Conservation (phyloP, 2,888 invertebrate genomes). For the Schizotus pectinicornis region DNA sequence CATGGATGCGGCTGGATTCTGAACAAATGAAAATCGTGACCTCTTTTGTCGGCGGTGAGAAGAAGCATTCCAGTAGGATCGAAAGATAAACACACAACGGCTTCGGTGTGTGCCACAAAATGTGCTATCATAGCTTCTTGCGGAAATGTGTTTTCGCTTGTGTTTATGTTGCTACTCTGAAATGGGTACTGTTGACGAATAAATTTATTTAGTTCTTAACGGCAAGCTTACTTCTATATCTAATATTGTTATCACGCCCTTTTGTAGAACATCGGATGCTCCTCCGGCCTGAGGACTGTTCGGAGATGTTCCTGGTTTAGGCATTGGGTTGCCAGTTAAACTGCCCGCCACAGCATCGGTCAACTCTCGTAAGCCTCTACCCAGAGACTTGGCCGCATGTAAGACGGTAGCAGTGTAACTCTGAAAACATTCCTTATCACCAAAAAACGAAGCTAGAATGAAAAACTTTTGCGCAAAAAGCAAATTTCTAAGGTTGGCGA, state of each 20-base stretch:
- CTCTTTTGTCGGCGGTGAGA: slow-evolving; percentile 89
- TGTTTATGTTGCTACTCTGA: slow-evolving; percentile 35
- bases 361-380: slow-evolving; percentile 87
- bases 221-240: slow-evolving; percentile 73
- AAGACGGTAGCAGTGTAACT: slow-evolving; percentile 92
- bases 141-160: slow-evolving; percentile 53
- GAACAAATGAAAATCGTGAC: slow-evolving; percentile 96
- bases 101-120: slow-evolving; percentile 86
- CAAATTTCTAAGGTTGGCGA: too few species aligned
- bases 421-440: slow-evolving; percentile 61
- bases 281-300: slow-evolving; percentile 49
- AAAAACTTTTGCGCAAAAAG: too few species aligned
- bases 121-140: slow-evolving; percentile 83
- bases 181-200: slow-evolving; percentile 13
- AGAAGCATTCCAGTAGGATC: slow-evolving; percentile 90
- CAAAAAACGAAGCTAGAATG: too few species aligned
- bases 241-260: slow-evolving; percentile 87
- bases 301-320: slow-evolving; percentile 53
- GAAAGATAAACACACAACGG: slow-evolving; percentile 88
- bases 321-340: slow-evolving; percentile 71
- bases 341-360: slow-evolving; percentile 93
- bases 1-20: slow-evolving; percentile 87
- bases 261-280: slow-evolving; percentile 69
- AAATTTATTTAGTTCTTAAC: too few species aligned
- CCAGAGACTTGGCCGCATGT: slow-evolving; percentile 92